phyloP scores from a whole-genome alignment of 2,113 vertebrate species.

The Lamprotornis superbus region DNA sequence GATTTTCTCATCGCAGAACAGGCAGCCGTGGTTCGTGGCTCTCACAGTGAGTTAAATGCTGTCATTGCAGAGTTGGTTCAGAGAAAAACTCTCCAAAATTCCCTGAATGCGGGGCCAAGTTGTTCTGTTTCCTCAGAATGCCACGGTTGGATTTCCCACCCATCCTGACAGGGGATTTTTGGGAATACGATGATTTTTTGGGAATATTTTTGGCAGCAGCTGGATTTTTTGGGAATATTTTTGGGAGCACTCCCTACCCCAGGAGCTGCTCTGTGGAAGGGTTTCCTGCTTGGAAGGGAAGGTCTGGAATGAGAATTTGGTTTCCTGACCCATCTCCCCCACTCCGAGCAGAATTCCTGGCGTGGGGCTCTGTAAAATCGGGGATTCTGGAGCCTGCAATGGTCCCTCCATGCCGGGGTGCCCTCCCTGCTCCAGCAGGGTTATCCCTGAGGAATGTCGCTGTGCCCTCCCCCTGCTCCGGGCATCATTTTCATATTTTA shows the following conservation, averaged over 20 bases:
- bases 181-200: rapidly evolving
- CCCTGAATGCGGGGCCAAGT: background rate
- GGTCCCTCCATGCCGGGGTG: rapidly evolving
- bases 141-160: rapidly evolving
- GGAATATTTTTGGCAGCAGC: too few relatives aligned
- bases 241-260: rapidly evolving
- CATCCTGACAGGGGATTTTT: rapidly evolving
- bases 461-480: background rate
- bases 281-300: background rate
- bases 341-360: rapidly evolving
- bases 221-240: too few relatives aligned
- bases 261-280: rapidly evolving
- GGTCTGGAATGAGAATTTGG: rapidly evolving
- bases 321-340: rapidly evolving
- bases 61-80: background rate
- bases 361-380: rapidly evolving
- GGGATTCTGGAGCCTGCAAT: rapidly evolving
- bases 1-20: background rate
- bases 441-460: background rate
- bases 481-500: background rate
- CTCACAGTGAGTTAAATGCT: background rate
- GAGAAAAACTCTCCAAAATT: rapidly evolving
- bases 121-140: background rate
- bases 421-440: background rate
- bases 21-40: background rate